phyloP scores from a whole-genome alignment of 2,797 vertebrate species.

The Clamator glandarius region DNA sequence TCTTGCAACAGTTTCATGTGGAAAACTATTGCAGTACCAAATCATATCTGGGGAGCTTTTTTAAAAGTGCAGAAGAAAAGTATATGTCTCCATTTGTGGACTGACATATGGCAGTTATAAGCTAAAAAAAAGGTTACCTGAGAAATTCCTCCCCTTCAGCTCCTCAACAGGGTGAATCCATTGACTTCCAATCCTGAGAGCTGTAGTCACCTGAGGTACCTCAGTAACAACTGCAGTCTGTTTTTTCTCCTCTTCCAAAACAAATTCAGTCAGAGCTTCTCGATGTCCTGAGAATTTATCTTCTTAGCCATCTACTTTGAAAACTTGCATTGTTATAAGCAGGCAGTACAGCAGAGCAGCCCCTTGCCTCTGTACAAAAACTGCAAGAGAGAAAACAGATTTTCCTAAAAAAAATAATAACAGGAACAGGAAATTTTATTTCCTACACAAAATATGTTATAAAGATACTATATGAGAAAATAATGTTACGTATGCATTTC shows the following conservation, averaged over 20 bases:
- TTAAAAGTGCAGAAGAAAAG: neutral
- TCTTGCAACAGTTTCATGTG: neutral
- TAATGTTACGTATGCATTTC: neutral
- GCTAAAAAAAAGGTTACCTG: constrained; percentile 31
- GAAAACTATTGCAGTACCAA: neutral
- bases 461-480: neutral
- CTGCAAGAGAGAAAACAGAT: constrained; percentile 3
- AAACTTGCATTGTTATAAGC: constrained; percentile 28
- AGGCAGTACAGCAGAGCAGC: constrained; percentile 13
- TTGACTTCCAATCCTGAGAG: neutral
- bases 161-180: neutral
- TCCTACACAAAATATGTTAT: constrained; percentile 1
- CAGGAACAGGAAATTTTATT: constrained; percentile 49
- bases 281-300: constrained; percentile 11
- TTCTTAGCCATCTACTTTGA: constrained; percentile 14
- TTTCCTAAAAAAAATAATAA: constrained; percentile 30
- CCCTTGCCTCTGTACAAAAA: constrained; percentile 39
- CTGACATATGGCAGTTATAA: neutral
- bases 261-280: constrained; percentile 40
- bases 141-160: neutral
- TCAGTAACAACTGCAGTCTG: neutral
- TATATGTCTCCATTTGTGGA: neutral
- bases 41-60: neutral
- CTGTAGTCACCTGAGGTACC: neutral
- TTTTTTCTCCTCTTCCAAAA: constrained; percentile 17